These are phyloP conservation scores for Podilymbus podiceps DNA, from an alignment of 2,113 vertebrate species.

Conservation along the genomic window DNA sequence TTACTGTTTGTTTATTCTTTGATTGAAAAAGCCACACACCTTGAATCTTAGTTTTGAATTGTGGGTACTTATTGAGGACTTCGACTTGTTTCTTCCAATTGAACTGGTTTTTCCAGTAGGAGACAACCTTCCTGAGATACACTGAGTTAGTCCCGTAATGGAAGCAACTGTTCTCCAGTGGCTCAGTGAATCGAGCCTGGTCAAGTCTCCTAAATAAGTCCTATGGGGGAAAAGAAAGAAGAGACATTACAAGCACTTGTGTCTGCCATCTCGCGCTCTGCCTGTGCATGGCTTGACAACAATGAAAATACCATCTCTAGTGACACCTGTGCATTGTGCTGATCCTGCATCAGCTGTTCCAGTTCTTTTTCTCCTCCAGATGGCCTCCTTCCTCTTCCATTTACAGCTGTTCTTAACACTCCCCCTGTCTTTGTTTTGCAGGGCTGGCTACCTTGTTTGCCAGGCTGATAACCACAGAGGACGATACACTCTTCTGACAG, in stretches of 20 bases:
- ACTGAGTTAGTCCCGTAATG: constrained; percentile 72
- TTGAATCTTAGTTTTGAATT: constrained; percentile 84
- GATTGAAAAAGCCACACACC: constrained; percentile 44
- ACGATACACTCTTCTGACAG: not conserved
- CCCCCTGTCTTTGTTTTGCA: not conserved
- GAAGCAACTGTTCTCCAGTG: constrained; percentile 74
- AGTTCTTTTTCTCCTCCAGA: constrained; percentile 1
- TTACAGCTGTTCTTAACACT: not conserved
- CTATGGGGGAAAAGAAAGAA: constrained; percentile 11
- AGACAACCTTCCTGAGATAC: constrained; percentile 71
- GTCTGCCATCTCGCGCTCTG: not conserved
- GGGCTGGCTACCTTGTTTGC: not conserved
- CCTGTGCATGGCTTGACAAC: not conserved
- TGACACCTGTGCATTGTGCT: not conserved
- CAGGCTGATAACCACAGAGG: not conserved
- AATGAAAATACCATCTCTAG: not conserved
- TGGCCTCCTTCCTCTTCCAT: constrained; percentile 20
- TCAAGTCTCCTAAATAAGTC: constrained; percentile 76
- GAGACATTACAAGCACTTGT: not conserved
- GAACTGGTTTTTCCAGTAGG: constrained; percentile 79
- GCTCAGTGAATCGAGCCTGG: constrained; percentile 57
- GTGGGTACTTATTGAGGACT: constrained; percentile 76
- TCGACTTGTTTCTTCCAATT: constrained; percentile 80
- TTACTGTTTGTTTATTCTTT: not conserved
- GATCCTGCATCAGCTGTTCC: not conserved